A percentile compares a stretch with the other conserved stretches of the same genome.
These are phyloP conservation scores for Phasia obesa DNA, from an alignment of 2,888 invertebrate species.

Conservation along the genomic window DNA sequence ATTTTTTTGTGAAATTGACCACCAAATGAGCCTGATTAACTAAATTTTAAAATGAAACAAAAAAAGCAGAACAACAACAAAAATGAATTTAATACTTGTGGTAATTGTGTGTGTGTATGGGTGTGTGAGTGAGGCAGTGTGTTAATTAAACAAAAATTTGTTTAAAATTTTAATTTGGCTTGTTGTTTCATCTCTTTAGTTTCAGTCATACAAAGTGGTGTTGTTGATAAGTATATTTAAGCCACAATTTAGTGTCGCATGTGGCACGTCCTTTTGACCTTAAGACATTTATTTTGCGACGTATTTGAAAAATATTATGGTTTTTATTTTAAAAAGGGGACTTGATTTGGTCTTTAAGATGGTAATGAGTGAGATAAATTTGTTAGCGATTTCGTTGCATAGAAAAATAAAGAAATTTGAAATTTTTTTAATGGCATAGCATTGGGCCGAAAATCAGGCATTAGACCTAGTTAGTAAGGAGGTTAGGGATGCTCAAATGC, in stretches of 20 bases:
- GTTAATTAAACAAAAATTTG: slow-evolving; percentile 56
- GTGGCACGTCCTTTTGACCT: slow-evolving; percentile 81
- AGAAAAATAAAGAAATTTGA: not conserved
- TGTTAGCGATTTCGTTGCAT: not conserved
- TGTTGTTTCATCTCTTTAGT: not conserved
- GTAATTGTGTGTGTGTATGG: slow-evolving; percentile 4
- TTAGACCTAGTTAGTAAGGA: too few species aligned
- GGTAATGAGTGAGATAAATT: not conserved
- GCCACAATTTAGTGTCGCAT: slow-evolving; percentile 79
- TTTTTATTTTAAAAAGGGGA: not conserved
- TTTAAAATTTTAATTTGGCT: slow-evolving; percentile 23
- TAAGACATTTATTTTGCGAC: slow-evolving; percentile 63
- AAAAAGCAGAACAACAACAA: not conserved
- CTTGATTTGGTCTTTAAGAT: not conserved
- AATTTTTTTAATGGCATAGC: not conserved
- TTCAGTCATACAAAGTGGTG: slow-evolving; percentile 71
- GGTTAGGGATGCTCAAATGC: too few species aligned
- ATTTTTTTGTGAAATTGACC: slow-evolving; percentile 72
- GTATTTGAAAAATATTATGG: slow-evolving; percentile 4
- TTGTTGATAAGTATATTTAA: slow-evolving; percentile 78
- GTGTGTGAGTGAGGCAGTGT: slow-evolving; percentile 23
- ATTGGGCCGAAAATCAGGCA: too few species aligned
- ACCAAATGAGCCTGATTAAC: slow-evolving; percentile 82
- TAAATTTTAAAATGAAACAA: slow-evolving; percentile 32
- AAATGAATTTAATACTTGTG: slow-evolving; percentile 46